Conservation (phyloP, 2,888 invertebrate species). For the Rhagonycha lutea region DNA sequence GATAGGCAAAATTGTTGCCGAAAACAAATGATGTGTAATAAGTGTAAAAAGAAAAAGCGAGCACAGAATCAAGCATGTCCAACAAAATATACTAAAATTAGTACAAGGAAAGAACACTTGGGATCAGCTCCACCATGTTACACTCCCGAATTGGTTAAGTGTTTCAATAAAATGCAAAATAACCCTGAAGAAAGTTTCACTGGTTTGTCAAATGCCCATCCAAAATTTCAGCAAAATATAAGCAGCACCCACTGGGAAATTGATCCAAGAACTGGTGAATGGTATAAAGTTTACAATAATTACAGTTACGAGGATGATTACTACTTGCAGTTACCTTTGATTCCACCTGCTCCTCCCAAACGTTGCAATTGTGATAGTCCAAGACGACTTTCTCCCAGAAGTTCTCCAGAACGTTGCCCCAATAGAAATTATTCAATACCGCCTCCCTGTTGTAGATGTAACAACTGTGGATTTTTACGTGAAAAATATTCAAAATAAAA, state of each 20-base stretch:
- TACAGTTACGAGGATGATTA: conserved; percentile 1
- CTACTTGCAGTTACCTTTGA: background rate
- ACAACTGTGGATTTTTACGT: conserved; percentile 5
- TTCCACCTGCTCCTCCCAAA: background rate
- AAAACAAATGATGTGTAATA: background rate
- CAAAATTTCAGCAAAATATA: background rate
- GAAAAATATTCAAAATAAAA: background rate
- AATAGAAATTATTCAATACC: background rate
- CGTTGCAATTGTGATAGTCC: conserved; percentile 3
- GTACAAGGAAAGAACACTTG: conserved; percentile 24
- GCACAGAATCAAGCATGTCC: background rate
- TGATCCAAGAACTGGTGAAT: conserved; percentile 43
- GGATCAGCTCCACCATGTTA: background rate
- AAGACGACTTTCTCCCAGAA: background rate
- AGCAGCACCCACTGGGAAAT: conserved; percentile 38
- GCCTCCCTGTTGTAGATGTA: conserved; percentile 4
- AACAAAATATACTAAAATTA: background rate
- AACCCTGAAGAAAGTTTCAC: background rate
- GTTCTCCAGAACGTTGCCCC: background rate
- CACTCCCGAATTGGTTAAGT: background rate
- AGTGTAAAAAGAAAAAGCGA: background rate
- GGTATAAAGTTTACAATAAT: conserved; percentile 41
- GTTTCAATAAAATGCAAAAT: background rate
- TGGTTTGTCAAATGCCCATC: background rate
- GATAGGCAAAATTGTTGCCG: background rate